Evolutionary conservation across 64 coral and sea anemone species (phyloP), one percentile per base, ranked within the genome.

Genomic region (Astreopora myriophthalma): DNA sequence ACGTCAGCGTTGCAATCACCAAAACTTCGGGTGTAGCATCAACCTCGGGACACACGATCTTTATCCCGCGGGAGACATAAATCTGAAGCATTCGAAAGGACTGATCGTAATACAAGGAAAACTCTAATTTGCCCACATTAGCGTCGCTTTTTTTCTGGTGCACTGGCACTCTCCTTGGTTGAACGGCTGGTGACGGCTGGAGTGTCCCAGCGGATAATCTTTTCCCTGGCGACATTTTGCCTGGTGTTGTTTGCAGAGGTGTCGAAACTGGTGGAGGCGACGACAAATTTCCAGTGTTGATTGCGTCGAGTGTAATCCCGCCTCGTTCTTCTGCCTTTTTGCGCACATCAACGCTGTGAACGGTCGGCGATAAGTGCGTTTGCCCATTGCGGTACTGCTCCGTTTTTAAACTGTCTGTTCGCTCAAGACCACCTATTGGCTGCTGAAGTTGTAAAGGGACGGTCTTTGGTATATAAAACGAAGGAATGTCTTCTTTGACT

Each of bases 61-160:
- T 82, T 20, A 66, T 75, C 35, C 79, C 90, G n/a, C 81, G 67
- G 24, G 58, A 63, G 0, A 86, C 68, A 11, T 75, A 73, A 27
- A 92, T 34, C 32, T 92, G 80, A 11, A 92, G 52, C 10, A 70
- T 25, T 14, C 58, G 49, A 48, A 92, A 85, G 8, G 67, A 39
- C 34, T 86, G 69, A 38, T 92, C 90, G 52, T 92, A 92, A 14
- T 48, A 92, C 2, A 92, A 20, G 0, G 90, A 75, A 76, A 92
- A 86, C 25, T 92, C 90, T 12, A 92, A 73, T 46, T 92, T 85
- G 22, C 90, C 90, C 6, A 92, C 3, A 14, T 83, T 64, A 22
- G 17, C 52, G 16, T 61, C 48, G 3, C 20, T 30, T 12, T 37
- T 64, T 64, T 83, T 83, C 55, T 34, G 31, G 57, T 36, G 19